phyloP scores from a whole-genome alignment of 2,888 invertebrate genomes.

The Mycogona germanica region DNA sequence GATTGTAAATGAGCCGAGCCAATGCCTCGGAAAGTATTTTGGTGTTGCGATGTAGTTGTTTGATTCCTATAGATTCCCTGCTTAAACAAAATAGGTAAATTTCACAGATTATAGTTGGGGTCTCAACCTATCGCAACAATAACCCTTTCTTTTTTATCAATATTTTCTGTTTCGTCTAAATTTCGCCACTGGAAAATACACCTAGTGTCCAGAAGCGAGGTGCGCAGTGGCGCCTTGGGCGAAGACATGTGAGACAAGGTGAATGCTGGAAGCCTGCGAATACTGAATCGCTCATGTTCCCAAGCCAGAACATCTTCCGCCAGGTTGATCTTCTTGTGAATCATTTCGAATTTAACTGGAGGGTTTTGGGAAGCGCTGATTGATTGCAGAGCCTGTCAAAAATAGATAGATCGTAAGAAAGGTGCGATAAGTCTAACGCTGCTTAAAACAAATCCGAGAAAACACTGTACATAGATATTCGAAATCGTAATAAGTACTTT shows the following conservation, averaged over 20 bases:
- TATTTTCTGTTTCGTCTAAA: slow-evolving; percentile 1
- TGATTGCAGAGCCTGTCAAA: slow-evolving; percentile 46
- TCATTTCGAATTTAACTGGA: slow-evolving; percentile 46
- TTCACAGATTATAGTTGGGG: no score
- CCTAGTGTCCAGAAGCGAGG: slow-evolving; percentile 36
- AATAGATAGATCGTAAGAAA: no score
- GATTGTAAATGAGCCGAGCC: slow-evolving; percentile 45
- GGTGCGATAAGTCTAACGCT: no score
- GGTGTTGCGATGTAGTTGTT: slow-evolving; percentile 52
- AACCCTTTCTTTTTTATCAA: neutral
- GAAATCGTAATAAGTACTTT: slow-evolving; percentile 33
- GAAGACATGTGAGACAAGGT: slow-evolving; percentile 63
- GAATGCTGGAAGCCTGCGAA: slow-evolving; percentile 78
- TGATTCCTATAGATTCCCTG: slow-evolving; percentile 42
- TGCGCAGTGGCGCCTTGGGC: slow-evolving; percentile 31
- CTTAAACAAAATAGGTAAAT: slow-evolving; percentile 11
- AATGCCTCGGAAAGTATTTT: slow-evolving; percentile 67
- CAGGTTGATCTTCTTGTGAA: slow-evolving; percentile 93
- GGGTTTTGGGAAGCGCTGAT: slow-evolving; percentile 38
- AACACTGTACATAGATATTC: neutral
- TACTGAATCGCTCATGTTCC: slow-evolving; percentile 96
- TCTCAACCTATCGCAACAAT: no score
- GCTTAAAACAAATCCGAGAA: neutral
- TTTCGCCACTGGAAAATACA: no score
- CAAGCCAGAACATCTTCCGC: slow-evolving; percentile 84